phyloP scores from a whole-genome alignment of 2,113 vertebrate species.

The Oryzias javanicus region DNA sequence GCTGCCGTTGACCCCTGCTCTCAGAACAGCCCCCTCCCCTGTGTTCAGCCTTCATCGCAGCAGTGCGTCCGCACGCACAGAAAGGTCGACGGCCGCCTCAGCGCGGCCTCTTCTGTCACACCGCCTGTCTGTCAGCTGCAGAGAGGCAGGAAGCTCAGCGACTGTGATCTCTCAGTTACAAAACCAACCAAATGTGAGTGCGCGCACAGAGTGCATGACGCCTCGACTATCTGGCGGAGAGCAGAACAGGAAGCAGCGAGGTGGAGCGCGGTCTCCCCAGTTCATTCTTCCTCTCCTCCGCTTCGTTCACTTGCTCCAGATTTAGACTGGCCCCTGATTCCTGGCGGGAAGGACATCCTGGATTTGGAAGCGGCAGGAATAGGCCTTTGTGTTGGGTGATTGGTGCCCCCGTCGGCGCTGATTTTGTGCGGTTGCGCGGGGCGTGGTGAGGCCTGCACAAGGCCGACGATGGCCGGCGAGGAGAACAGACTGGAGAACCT shows the following conservation, averaged over 20 bases:
- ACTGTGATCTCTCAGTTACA: conserved; percentile 55
- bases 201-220: conserved; percentile 56
- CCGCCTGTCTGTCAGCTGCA: conserved; percentile 32
- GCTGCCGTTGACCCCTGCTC: conserved; percentile 2
- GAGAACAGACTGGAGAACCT: conserved; percentile 45
- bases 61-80: background rate
- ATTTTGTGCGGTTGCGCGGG: conserved; percentile 19
- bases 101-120: conserved; percentile 13
- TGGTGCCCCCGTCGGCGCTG: conserved; percentile 26
- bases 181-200: conserved; percentile 41
- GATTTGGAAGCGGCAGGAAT: conserved; percentile 54
- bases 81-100: background rate
- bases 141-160: conserved; percentile 63
- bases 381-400: conserved; percentile 24
- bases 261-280: conserved; percentile 48
- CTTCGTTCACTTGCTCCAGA: conserved; percentile 50
- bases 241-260: conserved; percentile 73
- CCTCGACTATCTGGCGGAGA: conserved; percentile 56
- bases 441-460: conserved; percentile 30
- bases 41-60: background rate
- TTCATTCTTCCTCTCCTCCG: conserved; percentile 59
- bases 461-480: conserved; percentile 65
- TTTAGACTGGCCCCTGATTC: conserved; percentile 55
- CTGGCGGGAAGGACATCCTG: conserved; percentile 62
- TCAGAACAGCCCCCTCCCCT: background rate